These are phyloP conservation scores for rabbit (Oryctolagus cuniculus) DNA, from an alignment of 2,113 vertebrate genomes.

Conservation along the genomic window DNA sequence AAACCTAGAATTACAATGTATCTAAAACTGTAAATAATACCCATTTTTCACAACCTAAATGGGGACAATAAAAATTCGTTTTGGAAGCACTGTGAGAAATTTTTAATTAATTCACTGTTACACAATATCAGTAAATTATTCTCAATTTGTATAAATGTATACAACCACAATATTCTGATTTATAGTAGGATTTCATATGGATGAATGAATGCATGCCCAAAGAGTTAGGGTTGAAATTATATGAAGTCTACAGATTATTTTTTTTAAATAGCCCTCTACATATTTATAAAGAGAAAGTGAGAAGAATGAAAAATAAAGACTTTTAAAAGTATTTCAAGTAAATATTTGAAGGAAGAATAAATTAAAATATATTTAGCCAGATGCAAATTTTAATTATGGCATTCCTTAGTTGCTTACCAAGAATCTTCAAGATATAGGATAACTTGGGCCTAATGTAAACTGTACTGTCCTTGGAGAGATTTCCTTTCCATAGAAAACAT, in stretches of 20 bases:
- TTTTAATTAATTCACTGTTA: not conserved
- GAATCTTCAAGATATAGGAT: not conserved
- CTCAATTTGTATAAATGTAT: not conserved
- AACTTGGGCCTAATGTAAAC: not conserved
- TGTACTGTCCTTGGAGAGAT: not conserved
- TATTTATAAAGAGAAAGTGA: not conserved
- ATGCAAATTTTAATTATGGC: not conserved
- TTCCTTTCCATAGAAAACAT: not conserved
- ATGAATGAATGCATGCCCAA: not conserved
- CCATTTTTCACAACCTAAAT: not conserved
- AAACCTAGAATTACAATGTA: not conserved
- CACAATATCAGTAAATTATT: not conserved
- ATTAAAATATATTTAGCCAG: not conserved
- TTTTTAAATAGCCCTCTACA: not conserved
- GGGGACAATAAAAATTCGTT: not conserved
- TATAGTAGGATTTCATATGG: not conserved
- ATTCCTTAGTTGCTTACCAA: not conserved
- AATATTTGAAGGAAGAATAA: not conserved
- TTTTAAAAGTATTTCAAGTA: not conserved
- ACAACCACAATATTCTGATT: not conserved
- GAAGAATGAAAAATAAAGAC: not conserved
- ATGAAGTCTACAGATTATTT: not conserved
- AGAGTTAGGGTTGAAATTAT: not conserved
- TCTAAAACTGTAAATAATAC: not conserved
- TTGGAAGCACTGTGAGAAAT: not conserved